phyloP scores from a whole-genome alignment of 2,113 vertebrate genomes.

The Tapirus terrestris region DNA sequence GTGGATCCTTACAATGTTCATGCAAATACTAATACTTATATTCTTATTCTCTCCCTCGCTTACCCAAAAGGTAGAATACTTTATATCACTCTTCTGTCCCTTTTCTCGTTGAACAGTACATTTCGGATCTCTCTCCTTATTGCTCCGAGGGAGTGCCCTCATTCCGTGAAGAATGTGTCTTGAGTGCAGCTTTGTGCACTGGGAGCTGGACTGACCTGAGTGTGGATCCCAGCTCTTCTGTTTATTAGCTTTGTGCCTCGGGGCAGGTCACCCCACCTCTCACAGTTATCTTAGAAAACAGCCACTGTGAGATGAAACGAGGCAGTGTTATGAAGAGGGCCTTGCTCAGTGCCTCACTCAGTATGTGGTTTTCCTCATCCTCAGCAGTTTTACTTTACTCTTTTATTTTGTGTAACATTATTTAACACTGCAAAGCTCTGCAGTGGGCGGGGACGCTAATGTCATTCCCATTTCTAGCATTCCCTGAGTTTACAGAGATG shows the following conservation, averaged over 20 bases:
- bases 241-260: neutral
- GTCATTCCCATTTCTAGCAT: neutral
- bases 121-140: neutral
- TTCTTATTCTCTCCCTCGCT: neutral
- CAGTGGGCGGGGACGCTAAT: neutral
- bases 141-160: neutral
- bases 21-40: neutral
- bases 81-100: neutral
- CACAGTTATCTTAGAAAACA: neutral
- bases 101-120: neutral
- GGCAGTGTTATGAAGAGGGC: neutral
- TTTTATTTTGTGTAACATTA: neutral
- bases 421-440: neutral
- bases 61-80: neutral
- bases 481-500: neutral
- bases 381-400: neutral
- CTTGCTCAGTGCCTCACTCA: neutral
- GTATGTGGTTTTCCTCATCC: neutral
- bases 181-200: neutral
- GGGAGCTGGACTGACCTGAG: neutral
- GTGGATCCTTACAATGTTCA: neutral
- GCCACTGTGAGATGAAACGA: neutral
- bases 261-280: neutral
- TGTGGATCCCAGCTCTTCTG: neutral
- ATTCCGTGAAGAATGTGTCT: neutral